These are phyloP conservation scores for Philhelius pedissequus DNA, from an alignment of 2,888 invertebrate species.

Conservation along the genomic window DNA sequence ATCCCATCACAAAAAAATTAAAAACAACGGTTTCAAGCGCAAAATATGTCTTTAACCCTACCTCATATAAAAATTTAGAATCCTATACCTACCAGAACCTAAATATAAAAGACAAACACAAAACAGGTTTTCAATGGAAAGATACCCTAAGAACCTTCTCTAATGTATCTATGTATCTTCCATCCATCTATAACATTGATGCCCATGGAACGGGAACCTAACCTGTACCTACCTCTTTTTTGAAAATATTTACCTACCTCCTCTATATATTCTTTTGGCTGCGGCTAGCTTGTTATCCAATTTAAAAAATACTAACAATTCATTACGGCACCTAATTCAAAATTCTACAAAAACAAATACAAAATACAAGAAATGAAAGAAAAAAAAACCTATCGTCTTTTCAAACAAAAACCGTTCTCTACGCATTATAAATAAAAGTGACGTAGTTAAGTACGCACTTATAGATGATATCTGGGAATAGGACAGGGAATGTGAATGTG, in stretches of 20 bases:
- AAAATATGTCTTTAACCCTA: conserved; percentile 33
- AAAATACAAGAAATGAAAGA: no score
- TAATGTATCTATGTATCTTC: not conserved
- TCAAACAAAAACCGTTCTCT: not conserved
- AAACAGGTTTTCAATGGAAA: not conserved
- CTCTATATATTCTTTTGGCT: not conserved
- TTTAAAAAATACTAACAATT: conserved; percentile 38
- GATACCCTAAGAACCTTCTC: not conserved
- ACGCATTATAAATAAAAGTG: conserved; percentile 26
- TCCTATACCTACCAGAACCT: not conserved
- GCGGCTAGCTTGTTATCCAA: conserved; percentile 36
- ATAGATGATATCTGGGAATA: not conserved
- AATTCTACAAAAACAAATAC: not conserved
- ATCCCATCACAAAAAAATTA: conserved; percentile 20
- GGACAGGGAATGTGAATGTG: not conserved
- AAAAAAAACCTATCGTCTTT: not conserved
- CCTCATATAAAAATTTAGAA: conserved; percentile 46
- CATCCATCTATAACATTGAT: conserved; percentile 12
- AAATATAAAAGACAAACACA: not conserved
- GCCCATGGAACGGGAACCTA: conserved; percentile 36
- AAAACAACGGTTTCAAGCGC: not conserved
- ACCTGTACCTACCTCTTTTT: not conserved
- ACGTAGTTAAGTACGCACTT: conserved; percentile 6
- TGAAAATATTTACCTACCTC: conserved; percentile 7
- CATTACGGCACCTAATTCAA: conserved; percentile 13